These are phyloP conservation scores for Forbesichthys agassizii DNA, from an alignment of 2,113 vertebrate species.

Conservation along the genomic window DNA sequence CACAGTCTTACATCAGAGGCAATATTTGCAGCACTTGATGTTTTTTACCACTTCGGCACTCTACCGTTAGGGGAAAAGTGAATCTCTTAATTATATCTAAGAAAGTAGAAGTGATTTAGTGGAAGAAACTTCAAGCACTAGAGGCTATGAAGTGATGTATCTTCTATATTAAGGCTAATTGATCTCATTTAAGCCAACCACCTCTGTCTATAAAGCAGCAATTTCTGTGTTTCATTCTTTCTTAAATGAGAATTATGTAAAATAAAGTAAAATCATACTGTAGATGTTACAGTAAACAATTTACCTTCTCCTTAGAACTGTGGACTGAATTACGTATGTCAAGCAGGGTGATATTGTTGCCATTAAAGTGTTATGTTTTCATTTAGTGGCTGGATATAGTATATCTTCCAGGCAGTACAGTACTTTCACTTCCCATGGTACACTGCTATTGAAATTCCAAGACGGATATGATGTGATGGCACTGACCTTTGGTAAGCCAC, in stretches of 20 bases:
- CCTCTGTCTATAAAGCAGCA: too few species aligned
- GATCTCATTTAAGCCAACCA: too few species aligned
- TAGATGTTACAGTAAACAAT: constrained; percentile 7
- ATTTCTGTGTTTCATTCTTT: too few species aligned
- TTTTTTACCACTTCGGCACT: not conserved
- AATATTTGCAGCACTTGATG: constrained; percentile 24
- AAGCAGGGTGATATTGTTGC: constrained; percentile 20
- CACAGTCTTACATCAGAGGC: constrained; percentile 61
- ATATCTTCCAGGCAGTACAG: constrained; percentile 27
- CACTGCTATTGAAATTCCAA: constrained; percentile 53
- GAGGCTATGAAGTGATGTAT: too few species aligned
- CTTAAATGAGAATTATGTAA: too few species aligned
- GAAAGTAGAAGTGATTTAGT: too few species aligned
- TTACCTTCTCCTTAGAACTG: constrained; percentile 8
- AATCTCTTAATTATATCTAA: not conserved
- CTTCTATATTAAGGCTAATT: too few species aligned
- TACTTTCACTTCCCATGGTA: constrained; percentile 29
- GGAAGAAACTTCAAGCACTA: too few species aligned
- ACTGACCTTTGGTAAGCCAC: constrained; percentile 41
- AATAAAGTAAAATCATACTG: too few species aligned
- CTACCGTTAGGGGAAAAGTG: not conserved
- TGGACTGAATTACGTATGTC: constrained; percentile 29
- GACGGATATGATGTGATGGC: constrained; percentile 17
- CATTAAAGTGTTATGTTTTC: constrained; percentile 56
- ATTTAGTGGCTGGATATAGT: constrained; percentile 48